Percentiles rank a stretch among this genome's conserved stretches.
These are phyloP conservation scores for Salvelinus fontinalis DNA, from an alignment of 2,113 vertebrate genomes.

Conservation along the genomic window DNA sequence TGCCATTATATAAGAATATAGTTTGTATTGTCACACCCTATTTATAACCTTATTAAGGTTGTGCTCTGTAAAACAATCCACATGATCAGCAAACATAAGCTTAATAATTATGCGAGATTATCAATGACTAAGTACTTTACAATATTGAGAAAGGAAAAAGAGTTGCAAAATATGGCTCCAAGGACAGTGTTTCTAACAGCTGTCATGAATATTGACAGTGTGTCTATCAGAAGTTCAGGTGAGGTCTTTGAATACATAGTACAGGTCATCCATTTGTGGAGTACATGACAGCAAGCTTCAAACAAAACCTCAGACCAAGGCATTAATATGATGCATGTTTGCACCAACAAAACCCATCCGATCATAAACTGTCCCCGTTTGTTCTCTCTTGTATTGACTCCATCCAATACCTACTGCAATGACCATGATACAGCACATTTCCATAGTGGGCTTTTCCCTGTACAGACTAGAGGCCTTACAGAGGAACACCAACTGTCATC, in stretches of 20 bases:
- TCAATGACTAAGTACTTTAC: constrained; percentile 27
- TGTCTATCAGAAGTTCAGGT: constrained; percentile 17
- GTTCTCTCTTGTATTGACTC: constrained; percentile 44
- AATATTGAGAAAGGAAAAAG: constrained; percentile 26
- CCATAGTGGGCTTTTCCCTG: background rate
- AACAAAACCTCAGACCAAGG: constrained; percentile 50
- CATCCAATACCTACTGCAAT: constrained; percentile 45
- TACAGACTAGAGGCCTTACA: background rate
- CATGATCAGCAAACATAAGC: constrained; percentile 9
- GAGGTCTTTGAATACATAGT: constrained; percentile 57
- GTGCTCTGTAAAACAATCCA: constrained; percentile 16
- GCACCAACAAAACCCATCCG: constrained; percentile 54
- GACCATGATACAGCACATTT: constrained; percentile 56
- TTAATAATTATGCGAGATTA: constrained; percentile 16
- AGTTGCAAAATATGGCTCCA: background rate
- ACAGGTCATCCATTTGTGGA: constrained; percentile 44
- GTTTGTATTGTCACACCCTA: constrained; percentile 12
- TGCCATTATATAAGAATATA: constrained; percentile 35
- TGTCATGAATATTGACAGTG: too few species aligned
- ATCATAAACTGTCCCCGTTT: constrained; percentile 41
- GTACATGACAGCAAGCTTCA: constrained; percentile 17
- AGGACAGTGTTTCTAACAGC: background rate
- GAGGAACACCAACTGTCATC: too few species aligned
- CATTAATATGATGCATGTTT: constrained; percentile 61
- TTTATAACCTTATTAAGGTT: constrained; percentile 2